Evolutionary conservation across 2,113 vertebrate genomes (phyloP).

Genomic region (Colossoma macropomum): DNA sequence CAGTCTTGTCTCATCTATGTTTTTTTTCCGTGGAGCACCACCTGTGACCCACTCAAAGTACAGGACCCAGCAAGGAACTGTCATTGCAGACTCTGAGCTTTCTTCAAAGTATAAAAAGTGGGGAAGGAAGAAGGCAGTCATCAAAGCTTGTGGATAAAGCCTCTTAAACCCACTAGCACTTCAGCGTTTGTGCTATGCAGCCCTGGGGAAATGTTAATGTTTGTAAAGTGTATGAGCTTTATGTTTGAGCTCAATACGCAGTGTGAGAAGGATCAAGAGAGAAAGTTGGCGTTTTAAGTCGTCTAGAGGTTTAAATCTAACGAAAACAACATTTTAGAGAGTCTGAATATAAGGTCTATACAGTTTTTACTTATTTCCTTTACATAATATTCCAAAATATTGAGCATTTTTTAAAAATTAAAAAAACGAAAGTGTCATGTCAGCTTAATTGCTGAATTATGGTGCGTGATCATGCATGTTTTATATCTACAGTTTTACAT

Average conservation of each 20-base stretch:
- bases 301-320: neutral
- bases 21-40: neutral
- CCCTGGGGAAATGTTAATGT: slow-evolving; percentile 33
- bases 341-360: neutral
- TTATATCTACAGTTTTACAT: too few species aligned
- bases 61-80: neutral
- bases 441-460: too few species aligned
- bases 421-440: too few species aligned
- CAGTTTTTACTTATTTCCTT: neutral
- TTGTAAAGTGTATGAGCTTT: slow-evolving; percentile 54
- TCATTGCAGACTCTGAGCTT: slow-evolving; percentile 69
- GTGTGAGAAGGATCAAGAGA: neutral
- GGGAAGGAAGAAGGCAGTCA: slow-evolving; percentile 71
- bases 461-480: too few species aligned
- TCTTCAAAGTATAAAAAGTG: slow-evolving; percentile 65
- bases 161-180: slow-evolving; percentile 58
- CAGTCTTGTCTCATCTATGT: neutral
- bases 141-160: slow-evolving; percentile 66
- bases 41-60: neutral
- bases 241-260: neutral
- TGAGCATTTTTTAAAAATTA: too few species aligned
- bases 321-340: neutral
- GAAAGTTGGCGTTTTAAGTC: neutral
- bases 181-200: slow-evolving; percentile 59
- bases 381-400: neutral